phyloP scores from a whole-genome alignment of 2,113 vertebrate species.

The Neopipo cinnamomea region DNA sequence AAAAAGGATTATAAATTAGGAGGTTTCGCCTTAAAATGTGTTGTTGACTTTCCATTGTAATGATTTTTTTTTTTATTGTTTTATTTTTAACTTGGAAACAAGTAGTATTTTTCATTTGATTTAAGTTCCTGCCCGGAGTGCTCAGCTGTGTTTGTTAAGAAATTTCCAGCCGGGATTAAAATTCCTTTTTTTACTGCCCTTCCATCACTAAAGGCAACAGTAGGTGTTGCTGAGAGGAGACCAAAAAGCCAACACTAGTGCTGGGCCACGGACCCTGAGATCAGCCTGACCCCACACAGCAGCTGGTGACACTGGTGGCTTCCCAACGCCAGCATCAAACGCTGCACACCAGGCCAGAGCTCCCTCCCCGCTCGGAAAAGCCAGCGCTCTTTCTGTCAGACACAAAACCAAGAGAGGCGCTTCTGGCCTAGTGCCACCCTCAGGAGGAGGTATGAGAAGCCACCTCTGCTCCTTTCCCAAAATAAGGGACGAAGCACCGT shows the following conservation, averaged over 20 bases:
- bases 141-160: not conserved
- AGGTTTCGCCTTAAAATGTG: not conserved
- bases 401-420: not conserved
- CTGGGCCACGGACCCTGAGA: not conserved
- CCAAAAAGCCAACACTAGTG: not conserved
- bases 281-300: not conserved
- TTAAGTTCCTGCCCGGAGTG: not conserved
- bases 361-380: not conserved
- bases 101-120: not conserved
- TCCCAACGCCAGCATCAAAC: not conserved
- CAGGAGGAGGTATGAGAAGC: no score
- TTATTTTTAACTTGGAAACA: not conserved
- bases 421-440: not conserved
- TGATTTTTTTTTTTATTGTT: no score
- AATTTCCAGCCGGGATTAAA: not conserved
- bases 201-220: not conserved
- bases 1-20: not conserved
- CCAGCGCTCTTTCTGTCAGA: not conserved
- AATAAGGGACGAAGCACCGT: fast-evolving
- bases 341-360: no score
- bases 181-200: not conserved
- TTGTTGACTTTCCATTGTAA: not conserved
- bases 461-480: fast-evolving
- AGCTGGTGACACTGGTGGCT: fast-evolving
- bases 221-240: fast-evolving